Percentiles rank a stretch among this genome's conserved stretches.
Conservation (phyloP, 1,140 invertebrate species). For the Lysiphlebus fabarum region DNA sequence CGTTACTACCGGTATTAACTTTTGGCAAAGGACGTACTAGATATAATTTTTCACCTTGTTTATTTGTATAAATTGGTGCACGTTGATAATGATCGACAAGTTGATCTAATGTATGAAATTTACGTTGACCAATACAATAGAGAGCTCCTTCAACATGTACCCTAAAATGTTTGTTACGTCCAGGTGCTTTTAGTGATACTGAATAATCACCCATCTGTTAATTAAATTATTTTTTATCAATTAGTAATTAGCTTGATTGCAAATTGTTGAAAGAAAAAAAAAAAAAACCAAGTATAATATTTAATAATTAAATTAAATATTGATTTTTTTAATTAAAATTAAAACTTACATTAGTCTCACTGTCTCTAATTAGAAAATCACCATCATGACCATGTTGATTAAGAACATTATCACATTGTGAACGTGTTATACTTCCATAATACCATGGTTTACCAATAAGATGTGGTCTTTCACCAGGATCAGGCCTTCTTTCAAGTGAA, state of each 20-base stretch:
- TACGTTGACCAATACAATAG: conserved; percentile 96
- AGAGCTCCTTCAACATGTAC: conserved; percentile 92
- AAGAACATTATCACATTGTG: conserved; percentile 91
- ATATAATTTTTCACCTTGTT: conserved; percentile 90
- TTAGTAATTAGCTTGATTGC: not conserved
- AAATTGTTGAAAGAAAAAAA: not conserved
- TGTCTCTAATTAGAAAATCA: conserved; percentile 97
- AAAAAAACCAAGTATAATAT: conserved; percentile 4
- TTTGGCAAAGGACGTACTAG: conserved; percentile 82
- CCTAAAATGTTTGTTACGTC: conserved; percentile 98
- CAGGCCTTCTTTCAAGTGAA: conserved; percentile 51
- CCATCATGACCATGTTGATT: conserved; percentile 93
- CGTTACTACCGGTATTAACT: conserved; percentile 57
- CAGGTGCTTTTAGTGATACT: conserved; percentile 95
- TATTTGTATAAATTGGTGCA: conserved; percentile 97
- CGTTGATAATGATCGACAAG: conserved; percentile 97
- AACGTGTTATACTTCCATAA: conserved; percentile 90
- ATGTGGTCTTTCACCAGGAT: conserved; percentile 64
- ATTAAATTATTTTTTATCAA: conserved; percentile 19
- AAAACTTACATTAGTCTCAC: conserved; percentile 92
- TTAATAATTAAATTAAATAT: conserved; percentile 3
- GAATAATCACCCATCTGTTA: conserved; percentile 95
- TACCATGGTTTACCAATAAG: conserved; percentile 89
- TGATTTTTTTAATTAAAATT: conserved; percentile 3
- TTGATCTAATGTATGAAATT: conserved; percentile 93